A percentile compares a stretch with the other conserved stretches of the same genome.
phyloP scores from a whole-genome alignment of 2,113 vertebrate species.

The Oceanites oceanicus region DNA sequence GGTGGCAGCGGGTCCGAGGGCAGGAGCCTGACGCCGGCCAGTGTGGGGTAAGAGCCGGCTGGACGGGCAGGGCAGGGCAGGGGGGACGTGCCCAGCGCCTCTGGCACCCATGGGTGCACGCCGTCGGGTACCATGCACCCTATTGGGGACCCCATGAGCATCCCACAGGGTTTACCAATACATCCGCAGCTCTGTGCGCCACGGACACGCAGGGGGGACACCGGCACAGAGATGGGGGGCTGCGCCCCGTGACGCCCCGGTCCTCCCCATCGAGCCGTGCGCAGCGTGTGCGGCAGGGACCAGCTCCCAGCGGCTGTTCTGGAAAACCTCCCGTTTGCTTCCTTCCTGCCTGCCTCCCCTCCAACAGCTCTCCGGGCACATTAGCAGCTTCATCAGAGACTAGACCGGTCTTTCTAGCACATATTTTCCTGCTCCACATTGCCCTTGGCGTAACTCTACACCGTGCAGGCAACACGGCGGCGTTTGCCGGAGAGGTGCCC shows the following conservation, averaged over 20 bases:
- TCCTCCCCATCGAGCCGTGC: neutral
- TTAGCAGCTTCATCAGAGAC: conserved; percentile 38
- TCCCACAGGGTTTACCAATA: neutral
- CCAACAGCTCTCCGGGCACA: conserved; percentile 49
- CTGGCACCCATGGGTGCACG: fast-evolving
- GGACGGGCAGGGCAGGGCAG: no score
- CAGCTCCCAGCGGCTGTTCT: conserved; percentile 39
- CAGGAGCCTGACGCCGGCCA: neutral
- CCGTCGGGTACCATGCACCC: neutral
- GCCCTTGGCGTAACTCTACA: conserved; percentile 60
- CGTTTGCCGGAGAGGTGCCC: neutral
- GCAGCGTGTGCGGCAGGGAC: neutral
- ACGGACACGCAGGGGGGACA: neutral
- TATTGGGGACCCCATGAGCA: fast-evolving
- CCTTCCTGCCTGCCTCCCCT: conserved; percentile 51
- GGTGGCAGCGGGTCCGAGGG: neutral
- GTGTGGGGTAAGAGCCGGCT: neutral
- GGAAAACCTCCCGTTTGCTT: conserved; percentile 53
- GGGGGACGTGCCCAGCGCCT: neutral
- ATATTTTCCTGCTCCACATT: conserved; percentile 46
- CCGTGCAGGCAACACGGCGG: neutral
- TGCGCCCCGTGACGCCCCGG: neutral
- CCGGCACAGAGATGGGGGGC: neutral
- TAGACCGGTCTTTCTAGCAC: conserved; percentile 60
- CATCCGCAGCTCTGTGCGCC: neutral